Evolutionary conservation across 1,140 invertebrate species (phyloP).

Genomic region (Drosophila serrata): DNA sequence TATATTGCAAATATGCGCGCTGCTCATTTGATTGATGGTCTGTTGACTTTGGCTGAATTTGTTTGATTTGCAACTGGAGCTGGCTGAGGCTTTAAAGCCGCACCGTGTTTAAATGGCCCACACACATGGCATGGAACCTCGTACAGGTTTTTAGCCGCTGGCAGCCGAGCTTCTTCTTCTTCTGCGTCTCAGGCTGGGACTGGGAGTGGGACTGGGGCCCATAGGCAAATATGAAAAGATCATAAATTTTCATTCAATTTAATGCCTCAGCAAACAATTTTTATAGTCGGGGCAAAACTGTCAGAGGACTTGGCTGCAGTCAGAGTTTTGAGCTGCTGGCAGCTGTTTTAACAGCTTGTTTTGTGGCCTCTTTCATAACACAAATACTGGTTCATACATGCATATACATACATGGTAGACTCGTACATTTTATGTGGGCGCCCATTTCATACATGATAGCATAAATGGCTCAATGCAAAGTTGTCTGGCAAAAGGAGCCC

Average conservation of each 20-base stretch:
- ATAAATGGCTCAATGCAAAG: conserved; percentile 62
- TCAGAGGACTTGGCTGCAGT: conserved; percentile 50
- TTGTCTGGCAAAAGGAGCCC: conserved; percentile 45
- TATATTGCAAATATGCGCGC: conserved; percentile 50
- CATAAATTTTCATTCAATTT: conserved; percentile 85
- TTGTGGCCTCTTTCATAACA: conserved; percentile 58
- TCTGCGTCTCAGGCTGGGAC: conserved; percentile 2
- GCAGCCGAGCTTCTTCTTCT: conserved; percentile 43
- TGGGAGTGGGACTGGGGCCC: conserved; percentile 17
- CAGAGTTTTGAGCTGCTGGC: conserved; percentile 44
- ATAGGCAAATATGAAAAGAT: conserved; percentile 84
- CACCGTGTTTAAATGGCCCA: conserved; percentile 40
- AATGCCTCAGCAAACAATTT: conserved; percentile 85
- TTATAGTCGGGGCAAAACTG: conserved; percentile 75
- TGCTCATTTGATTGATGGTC: conserved; percentile 73
- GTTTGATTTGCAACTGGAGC: conserved; percentile 58
- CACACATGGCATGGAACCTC: conserved; percentile 33
- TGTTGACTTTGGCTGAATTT: conserved; percentile 61
- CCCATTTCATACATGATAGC: conserved; percentile 63
- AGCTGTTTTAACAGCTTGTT: conserved; percentile 78
- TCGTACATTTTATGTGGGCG: conserved; percentile 52
- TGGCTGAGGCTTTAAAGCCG: conserved; percentile 56
- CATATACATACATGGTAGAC: conserved; percentile 16
- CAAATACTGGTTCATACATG: conserved; percentile 45
- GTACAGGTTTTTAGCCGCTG: conserved; percentile 51